Percentiles rank a stretch among this genome's conserved stretches.
These are phyloP conservation scores for Thunnus maccoyii DNA, from an alignment of 2,113 vertebrate species.

Conservation along the genomic window DNA sequence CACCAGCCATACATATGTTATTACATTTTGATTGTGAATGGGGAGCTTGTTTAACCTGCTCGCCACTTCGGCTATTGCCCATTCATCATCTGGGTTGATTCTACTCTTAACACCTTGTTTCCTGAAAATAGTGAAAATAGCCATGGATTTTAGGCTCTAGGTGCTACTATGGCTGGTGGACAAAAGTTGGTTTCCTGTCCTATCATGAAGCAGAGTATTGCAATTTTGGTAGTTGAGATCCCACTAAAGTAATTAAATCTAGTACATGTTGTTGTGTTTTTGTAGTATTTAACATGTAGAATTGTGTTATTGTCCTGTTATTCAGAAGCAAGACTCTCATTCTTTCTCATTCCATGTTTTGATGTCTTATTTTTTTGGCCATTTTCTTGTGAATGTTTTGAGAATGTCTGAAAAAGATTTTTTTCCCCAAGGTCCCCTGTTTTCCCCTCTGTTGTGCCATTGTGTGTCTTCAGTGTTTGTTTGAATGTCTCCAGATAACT, in stretches of 20 bases:
- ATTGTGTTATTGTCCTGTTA: conserved; percentile 51
- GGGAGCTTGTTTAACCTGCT: neutral
- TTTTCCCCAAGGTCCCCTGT: conserved; percentile 40
- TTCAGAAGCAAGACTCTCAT: conserved; percentile 68
- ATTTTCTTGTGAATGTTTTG: conserved; percentile 61
- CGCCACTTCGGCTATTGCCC: neutral
- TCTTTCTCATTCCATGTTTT: conserved; percentile 53
- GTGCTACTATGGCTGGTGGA: neutral
- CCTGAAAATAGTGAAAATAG: neutral
- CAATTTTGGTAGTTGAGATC: conserved; percentile 37
- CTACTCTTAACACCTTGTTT: neutral
- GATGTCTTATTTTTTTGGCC: conserved; percentile 1
- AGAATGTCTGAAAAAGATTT: conserved; percentile 48
- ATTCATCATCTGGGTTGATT: neutral
- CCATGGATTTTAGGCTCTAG: neutral
- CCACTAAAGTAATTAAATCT: conserved; percentile 28
- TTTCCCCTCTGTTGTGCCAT: conserved; percentile 38
- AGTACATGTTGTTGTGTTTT: conserved; percentile 31
- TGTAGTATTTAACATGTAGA: conserved; percentile 27
- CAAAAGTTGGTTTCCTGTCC: conserved; percentile 33
- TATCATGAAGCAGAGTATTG: conserved; percentile 24
- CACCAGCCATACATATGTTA: neutral
- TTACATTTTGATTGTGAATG: conserved; percentile 10
- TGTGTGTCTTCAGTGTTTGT: conserved; percentile 66
- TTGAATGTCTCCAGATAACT: conserved; percentile 71